Base-by-base conservation (phyloP, 2,113 vertebrate species). In the Sinocyclocheilus maitianheensis region DNA sequence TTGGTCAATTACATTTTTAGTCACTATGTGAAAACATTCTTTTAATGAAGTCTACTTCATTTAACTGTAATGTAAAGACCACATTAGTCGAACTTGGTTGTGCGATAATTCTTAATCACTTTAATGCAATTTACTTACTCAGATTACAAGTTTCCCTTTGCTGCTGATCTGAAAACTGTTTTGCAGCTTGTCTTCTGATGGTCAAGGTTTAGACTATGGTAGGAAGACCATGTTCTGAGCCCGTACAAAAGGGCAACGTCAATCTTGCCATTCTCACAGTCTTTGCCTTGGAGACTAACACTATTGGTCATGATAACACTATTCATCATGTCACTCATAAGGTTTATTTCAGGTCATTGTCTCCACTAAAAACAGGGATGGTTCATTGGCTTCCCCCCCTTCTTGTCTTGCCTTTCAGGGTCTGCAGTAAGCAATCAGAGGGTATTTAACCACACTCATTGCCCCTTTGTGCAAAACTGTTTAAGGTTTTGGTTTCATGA, bases 401-500 rank as follows among this genome's bases (percentile, higher is more conserved):
- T 76, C 74, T 71, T 78, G 85, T 85, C 58, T 30, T 1, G 12
- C 55, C 69, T 46, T 88, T 58, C 40, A 84, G 85, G 46, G 65
- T 22, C 69, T 84, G 67, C 37, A 58, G 55, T 48, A 16, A 53
- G 81, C 84, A 87, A 83, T 81, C 84, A 84, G 20, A 74, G 83
- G 67, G 34, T 72, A 37, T 88, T 86, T 90, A 87, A 87, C 85
- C 58, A 87, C 46, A 83, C 53, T 75, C 75, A 85, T 85, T 83
- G 48, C 55, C 20, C 62, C 55, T 88, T 87, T 83, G 82, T 88
- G 26, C 34, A 78, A 74, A 85, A 78, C 55, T 20, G 65, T 77
- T 55, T 53, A 65, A 48, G 34, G 58, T 10, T 51, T 85, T 85
- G 18, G 30, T 40, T 79, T 55, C 9, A 22, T 80, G 1, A 37